Base-by-base conservation (phyloP, 2,113 vertebrate genomes). In the Sakesphorus luctuosus region DNA sequence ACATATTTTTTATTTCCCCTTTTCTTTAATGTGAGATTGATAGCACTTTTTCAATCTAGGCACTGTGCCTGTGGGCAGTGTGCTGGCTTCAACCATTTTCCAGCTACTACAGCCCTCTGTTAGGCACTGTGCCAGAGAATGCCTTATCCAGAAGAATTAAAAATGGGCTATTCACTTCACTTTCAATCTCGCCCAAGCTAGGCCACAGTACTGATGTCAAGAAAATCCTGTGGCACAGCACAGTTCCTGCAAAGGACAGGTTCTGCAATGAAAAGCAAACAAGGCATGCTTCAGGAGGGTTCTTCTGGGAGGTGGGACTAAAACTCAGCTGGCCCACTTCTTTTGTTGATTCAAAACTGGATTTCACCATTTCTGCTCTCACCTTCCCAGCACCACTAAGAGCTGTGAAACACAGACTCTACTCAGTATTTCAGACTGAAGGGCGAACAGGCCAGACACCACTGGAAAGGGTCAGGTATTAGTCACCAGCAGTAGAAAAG, bases 11-110 rank as follows among this genome's bases (percentile, higher is more conserved):
- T 25, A 6, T 35, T 6, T 7, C 7, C 20, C 1, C 5, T 36
- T 33, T 43, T 47, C 58, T 44, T 29, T 3, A n/a, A 67, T 44
- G 13, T n/a, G 63, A 56, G 28, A 68, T 23, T 67, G 73, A 75
- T 73, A 36, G n/a, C 36, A 87, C 40, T 44, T 91, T 75, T 76
- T 85, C 13, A 3, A 7, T 43, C 18, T n/a, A 61, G 52, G 56
- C 63, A 68, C 49, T 8, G 16, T 67, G 73, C 56, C 83, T 72
- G 26, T 8, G 31, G 73, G 31, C 62, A 92, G 6, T 5, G 21
- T 61, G 65, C 77, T 72, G 81, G 62, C 53, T 91, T 89, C 87
- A 82, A 62, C 82, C 84, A 53, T 59, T 83, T 49, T 40, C n/a
- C 83, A 76, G 59, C 59, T 92, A 26, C 43, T 43, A 43, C 46